phyloP scores from a whole-genome alignment of 2,797 vertebrate species.

The Mormyrops attenuatus region DNA sequence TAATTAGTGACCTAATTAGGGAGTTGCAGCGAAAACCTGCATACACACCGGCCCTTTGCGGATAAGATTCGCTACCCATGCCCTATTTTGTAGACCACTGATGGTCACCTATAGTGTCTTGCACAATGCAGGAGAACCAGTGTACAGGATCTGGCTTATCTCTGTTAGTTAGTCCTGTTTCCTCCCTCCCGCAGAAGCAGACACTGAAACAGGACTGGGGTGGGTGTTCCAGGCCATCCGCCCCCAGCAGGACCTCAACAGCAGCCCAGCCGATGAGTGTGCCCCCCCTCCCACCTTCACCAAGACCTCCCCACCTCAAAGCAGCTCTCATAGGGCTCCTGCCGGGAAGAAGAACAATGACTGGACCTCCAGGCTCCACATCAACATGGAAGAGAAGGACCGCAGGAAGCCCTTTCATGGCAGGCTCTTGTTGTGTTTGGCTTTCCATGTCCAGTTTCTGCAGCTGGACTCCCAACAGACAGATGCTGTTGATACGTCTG shows the following conservation, averaged over 20 bases:
- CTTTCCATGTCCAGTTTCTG: neutral
- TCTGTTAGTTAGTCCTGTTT: neutral
- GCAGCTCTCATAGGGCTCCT: constrained; percentile 46
- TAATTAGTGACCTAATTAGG: no score
- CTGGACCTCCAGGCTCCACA: constrained; percentile 4
- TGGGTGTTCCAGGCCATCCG: constrained; percentile 82
- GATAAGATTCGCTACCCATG: no score
- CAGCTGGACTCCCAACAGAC: neutral
- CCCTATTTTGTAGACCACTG: neutral
- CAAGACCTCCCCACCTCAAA: constrained; percentile 59
- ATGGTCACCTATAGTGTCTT: neutral
- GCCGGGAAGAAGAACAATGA: constrained; percentile 78
- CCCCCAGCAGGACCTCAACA: constrained; percentile 76
- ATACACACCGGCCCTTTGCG: no score
- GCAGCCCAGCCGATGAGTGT: constrained; percentile 66
- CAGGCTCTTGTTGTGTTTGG: neutral
- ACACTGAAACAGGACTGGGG: constrained; percentile 80
- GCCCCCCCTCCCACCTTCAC: constrained; percentile 75
- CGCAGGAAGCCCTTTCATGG: neutral
- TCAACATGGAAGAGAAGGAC: neutral
- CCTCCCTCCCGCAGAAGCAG: constrained; percentile 59
- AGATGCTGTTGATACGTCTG: neutral
- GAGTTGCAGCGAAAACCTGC: no score
- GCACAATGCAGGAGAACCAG: neutral
- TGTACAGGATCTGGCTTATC: neutral